A percentile compares a stretch with the other conserved stretches of the same genome.
Evolutionary conservation across 92 coral and sea anemone species (phyloP).

Genomic region (Epizoanthus stellaris): DNA sequence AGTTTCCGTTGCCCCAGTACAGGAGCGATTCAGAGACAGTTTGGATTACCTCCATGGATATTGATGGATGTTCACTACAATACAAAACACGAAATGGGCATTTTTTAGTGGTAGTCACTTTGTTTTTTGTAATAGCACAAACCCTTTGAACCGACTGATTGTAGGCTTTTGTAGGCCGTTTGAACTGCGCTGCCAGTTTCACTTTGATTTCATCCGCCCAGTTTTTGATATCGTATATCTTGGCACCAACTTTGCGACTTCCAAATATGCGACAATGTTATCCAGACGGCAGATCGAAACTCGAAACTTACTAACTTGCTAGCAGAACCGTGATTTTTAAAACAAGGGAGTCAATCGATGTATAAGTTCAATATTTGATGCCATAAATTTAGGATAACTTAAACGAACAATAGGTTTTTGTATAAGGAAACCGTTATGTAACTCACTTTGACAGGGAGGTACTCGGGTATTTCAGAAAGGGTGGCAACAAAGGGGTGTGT

Average conservation of each 20-base stretch:
- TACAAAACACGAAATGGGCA: too few species aligned
- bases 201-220: not conserved
- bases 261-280: not conserved
- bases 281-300: constrained; percentile 1
- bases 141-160: too few species aligned
- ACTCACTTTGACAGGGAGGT: too few species aligned
- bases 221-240: not conserved
- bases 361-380: not conserved
- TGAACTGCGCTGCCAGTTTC: not conserved
- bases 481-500: too few species aligned
- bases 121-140: too few species aligned
- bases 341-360: not conserved
- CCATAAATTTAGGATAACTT: not conserved
- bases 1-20: too few species aligned
- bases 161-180: not conserved
- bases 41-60: too few species aligned
- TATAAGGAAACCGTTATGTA: too few species aligned
- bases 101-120: too few species aligned
- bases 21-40: too few species aligned
- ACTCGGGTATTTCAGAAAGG: too few species aligned
- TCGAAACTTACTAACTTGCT: constrained; percentile 7
- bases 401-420: not conserved
- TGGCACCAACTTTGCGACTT: not conserved
- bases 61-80: too few species aligned
- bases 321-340: not conserved